phyloP scores from a whole-genome alignment of 2,888 invertebrate genomes.

The Beris chalybata region DNA sequence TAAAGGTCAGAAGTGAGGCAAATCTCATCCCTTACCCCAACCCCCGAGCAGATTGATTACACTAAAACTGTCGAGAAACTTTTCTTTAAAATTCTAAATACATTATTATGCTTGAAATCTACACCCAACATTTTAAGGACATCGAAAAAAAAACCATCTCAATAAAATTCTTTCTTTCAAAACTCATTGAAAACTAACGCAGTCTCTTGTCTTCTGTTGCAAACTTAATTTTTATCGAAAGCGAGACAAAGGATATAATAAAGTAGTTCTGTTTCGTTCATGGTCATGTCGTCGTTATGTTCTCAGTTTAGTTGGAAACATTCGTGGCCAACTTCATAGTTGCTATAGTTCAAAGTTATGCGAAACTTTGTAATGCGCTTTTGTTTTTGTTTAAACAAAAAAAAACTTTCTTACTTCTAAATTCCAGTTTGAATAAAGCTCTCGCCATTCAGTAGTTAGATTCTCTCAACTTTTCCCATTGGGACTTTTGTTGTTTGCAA shows the following conservation, averaged over 20 bases:
- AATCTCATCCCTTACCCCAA: no score
- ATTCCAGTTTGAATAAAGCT: slow-evolving; percentile 32
- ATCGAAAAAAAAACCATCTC: no score
- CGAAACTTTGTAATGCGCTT: slow-evolving; percentile 35
- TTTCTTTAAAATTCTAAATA: no score
- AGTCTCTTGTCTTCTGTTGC: no score
- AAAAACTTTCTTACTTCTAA: slow-evolving; percentile 32
- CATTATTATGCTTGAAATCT: no score
- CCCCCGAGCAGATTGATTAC: no score
- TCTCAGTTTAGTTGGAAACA: background rate
- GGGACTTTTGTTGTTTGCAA: background rate
- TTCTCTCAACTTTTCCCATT: slow-evolving; percentile 8
- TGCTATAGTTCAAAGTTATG: slow-evolving; percentile 35
- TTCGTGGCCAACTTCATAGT: slow-evolving; percentile 31
- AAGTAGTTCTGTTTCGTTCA: background rate
- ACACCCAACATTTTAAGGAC: no score
- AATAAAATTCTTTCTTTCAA: no score
- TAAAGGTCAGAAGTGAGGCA: no score
- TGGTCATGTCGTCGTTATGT: no score
- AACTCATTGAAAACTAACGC: no score
- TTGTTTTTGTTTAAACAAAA: slow-evolving; percentile 23
- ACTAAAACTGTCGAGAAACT: no score
- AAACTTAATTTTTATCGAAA: background rate
- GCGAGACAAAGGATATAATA: slow-evolving; percentile 20
- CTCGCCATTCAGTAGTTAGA: slow-evolving; percentile 1